Evolutionary conservation across 2,888 invertebrate species (phyloP).

Genomic region (Creontiades dilutus): DNA sequence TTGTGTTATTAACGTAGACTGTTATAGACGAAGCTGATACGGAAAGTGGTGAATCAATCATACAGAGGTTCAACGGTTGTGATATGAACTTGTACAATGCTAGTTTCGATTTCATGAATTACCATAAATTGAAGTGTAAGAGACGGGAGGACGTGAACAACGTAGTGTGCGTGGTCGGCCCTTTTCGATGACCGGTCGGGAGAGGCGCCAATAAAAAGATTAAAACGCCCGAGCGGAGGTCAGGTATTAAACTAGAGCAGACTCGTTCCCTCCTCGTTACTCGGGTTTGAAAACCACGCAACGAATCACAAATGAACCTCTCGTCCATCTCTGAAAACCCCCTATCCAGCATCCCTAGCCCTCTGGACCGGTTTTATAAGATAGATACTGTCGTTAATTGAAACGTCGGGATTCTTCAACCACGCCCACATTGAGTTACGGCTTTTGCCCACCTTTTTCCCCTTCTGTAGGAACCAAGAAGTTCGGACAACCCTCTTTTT

Average conservation of each 20-base stretch:
- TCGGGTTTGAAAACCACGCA: conserved; percentile 60
- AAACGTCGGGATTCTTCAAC: conserved; percentile 69
- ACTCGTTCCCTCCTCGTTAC: conserved; percentile 57
- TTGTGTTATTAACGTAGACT: too few species aligned
- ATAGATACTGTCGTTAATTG: conserved; percentile 71
- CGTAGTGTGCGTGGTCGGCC: conserved; percentile 37
- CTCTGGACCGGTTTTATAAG: conserved; percentile 42
- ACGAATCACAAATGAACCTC: conserved; percentile 67
- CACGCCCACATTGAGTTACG: conserved; percentile 63
- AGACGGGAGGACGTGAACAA: neutral
- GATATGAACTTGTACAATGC: neutral
- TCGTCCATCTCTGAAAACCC: conserved; percentile 41
- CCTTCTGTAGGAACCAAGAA: conserved; percentile 2
- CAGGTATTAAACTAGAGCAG: conserved; percentile 65
- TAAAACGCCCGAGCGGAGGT: conserved; percentile 36
- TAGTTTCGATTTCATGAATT: neutral
- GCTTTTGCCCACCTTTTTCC: conserved; percentile 58
- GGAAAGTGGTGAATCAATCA: too few species aligned
- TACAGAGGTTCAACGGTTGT: neutral
- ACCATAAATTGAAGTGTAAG: conserved; percentile 2
- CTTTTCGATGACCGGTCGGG: conserved; percentile 50
- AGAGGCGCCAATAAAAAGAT: conserved; percentile 61
- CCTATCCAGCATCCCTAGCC: neutral
- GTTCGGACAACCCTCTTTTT: neutral
- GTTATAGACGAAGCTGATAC: too few species aligned